A percentile compares a stretch with the other conserved stretches of the same genome.
Evolutionary conservation across 2,113 vertebrate species (phyloP).

Genomic region (Onychostoma macrolepis): DNA sequence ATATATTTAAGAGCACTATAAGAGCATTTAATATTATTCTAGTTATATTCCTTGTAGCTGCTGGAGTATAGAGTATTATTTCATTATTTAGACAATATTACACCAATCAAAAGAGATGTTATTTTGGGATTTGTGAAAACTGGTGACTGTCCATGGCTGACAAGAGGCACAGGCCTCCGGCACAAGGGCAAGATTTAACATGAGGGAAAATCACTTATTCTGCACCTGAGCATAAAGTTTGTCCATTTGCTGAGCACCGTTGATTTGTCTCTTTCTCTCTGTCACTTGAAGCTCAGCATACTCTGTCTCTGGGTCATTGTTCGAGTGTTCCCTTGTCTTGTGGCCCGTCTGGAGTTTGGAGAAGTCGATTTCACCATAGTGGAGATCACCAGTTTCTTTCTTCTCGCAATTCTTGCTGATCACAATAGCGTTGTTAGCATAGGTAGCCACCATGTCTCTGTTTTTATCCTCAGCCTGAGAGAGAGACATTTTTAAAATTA

Average conservation of each 20-base stretch:
- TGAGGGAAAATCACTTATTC: not conserved
- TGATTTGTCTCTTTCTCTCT: not conserved
- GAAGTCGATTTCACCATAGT: constrained; percentile 28
- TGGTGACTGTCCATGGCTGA: too few species aligned
- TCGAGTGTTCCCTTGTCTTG: not conserved
- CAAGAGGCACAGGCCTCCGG: too few species aligned
- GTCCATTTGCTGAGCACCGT: not conserved
- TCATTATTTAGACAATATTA: too few species aligned
- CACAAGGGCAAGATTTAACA: not conserved
- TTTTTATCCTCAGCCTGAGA: not conserved
- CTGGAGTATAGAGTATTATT: too few species aligned
- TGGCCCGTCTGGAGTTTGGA: not conserved
- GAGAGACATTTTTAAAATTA: too few species aligned
- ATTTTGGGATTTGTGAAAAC: not conserved
- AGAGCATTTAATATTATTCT: too few species aligned
- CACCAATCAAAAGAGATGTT: too few species aligned
- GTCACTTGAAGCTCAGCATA: not conserved
- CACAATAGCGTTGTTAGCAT: not conserved
- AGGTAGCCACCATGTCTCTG: not conserved
- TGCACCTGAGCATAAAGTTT: not conserved
- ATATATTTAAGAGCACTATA: too few species aligned
- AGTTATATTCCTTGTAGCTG: too few species aligned
- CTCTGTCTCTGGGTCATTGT: not conserved
- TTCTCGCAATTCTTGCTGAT: not conserved
- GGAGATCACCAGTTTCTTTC: not conserved